Evolutionary conservation across 1,140 invertebrate species (phyloP).

Genomic region (Coptotermes formosanus): DNA sequence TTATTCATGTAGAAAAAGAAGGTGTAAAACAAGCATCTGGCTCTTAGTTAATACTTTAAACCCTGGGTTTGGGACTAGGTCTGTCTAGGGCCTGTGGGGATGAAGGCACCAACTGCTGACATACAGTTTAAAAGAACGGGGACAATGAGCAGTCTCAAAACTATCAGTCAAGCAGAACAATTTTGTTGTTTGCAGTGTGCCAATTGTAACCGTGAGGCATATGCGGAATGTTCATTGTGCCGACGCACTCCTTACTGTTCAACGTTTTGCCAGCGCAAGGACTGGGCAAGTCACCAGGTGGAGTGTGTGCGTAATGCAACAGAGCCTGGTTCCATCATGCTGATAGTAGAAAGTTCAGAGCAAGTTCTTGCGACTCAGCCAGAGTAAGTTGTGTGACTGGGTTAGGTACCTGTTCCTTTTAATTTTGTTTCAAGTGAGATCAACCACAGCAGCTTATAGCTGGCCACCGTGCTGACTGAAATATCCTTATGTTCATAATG

Average conservation of each 20-base stretch:
- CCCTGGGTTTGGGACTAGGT: no score
- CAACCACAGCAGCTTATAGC: no score
- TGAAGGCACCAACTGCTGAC: no score
- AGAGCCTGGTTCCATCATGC: slow-evolving; percentile 54
- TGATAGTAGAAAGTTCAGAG: slow-evolving; percentile 54
- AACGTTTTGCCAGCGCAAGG: slow-evolving; percentile 82
- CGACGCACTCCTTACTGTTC: slow-evolving; percentile 82
- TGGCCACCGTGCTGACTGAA: no score
- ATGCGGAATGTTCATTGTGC: slow-evolving; percentile 81
- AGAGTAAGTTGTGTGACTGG: background rate
- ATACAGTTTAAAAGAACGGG: no score
- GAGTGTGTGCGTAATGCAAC: slow-evolving; percentile 68
- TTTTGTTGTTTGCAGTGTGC: slow-evolving; percentile 64
- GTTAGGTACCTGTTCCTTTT: no score
- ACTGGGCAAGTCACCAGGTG: slow-evolving; percentile 81
- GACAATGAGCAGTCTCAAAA: background rate
- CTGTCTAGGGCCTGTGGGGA: no score
- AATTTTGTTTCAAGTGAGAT: no score
- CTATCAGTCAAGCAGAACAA: background rate
- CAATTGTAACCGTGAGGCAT: slow-evolving; percentile 81
- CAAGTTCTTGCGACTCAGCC: slow-evolving; percentile 27
- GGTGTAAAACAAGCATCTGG: no score
- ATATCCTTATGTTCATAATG: no score
- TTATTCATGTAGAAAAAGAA: no score
- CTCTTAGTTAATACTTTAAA: no score